Evolutionary conservation across 92 coral and sea anemone species (phyloP), one percentile per base, ranked within the genome.

Genomic region (Ricordea florida): DNA sequence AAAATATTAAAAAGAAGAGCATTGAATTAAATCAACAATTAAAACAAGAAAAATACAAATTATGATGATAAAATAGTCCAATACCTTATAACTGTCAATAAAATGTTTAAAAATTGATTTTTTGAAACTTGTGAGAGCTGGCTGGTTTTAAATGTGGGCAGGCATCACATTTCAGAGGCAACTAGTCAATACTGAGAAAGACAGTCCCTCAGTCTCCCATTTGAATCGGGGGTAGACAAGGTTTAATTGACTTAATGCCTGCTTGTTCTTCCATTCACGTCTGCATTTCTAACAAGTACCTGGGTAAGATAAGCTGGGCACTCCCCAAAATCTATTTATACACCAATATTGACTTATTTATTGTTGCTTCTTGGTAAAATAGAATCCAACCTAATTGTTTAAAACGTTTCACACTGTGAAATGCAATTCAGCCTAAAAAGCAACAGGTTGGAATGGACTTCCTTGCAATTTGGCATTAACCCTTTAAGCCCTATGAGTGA

Each of bases 321-420:
- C 1, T 47, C 49, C 34, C 55, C 79, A 13, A 6, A 13, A 80
- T 1, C 15, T 33, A 37, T 45, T 79, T 62, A 41, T 61, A 80
- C 22, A 70, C 73, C 52, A 61, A 43, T 23, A 51, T 13, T 7
- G 34, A 80, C 42, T 28, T 72, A 35, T 64, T 72, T 10, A 63
- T 35, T 43, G 40, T 81, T 7, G 53, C 53, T 34, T 82, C 78
- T 11, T 44, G 35, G 29, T 35, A 45, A 47, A 57, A 74, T 0
- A 64, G 72, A 6, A 82, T 34, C 76, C 87, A 82, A 28, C 45
- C 26, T 18, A 64, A 45, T 55, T 73, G 36, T 55, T 57, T 73
- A 35, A 86, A 86, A 31, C 60, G 61, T 34, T 63, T 66, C 27
- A 66, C 91, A 57, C 73, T 74, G 31, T 67, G n/a, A n/a, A n/a